These are phyloP conservation scores for Rhinichthys osculus DNA, from an alignment of 2,797 vertebrate genomes.

Conservation along the genomic window DNA sequence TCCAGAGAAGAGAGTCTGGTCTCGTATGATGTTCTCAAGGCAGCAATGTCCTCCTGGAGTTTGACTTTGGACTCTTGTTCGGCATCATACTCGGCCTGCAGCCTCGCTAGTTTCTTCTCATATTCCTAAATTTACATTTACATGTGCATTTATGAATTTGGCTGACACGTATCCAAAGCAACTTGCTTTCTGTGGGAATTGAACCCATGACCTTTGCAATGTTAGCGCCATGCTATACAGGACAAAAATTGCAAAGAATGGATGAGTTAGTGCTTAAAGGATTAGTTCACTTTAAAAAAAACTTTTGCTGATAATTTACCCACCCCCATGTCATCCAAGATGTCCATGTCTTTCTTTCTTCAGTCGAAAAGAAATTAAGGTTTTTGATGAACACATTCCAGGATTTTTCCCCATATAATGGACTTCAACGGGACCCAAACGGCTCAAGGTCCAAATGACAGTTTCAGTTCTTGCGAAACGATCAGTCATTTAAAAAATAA, in stretches of 20 bases:
- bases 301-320: too few relatives aligned
- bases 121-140: constrained; percentile 80
- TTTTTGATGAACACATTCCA: too few relatives aligned
- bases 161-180: neutral
- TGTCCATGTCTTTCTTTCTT: too few relatives aligned
- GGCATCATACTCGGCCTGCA: constrained; percentile 84
- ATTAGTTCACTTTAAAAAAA: too few relatives aligned
- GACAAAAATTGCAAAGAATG: neutral
- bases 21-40: constrained; percentile 81
- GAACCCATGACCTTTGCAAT: neutral
- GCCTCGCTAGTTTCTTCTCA: constrained; percentile 80
- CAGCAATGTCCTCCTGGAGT: constrained; percentile 86
- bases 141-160: neutral
- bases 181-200: neutral
- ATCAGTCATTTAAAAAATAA: too few relatives aligned
- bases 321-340: too few relatives aligned
- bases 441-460: too few relatives aligned
- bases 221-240: neutral
- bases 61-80: constrained; percentile 84
- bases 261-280: neutral
- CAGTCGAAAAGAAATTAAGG: too few relatives aligned
- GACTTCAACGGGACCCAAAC: too few relatives aligned
- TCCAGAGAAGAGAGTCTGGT: constrained; percentile 80
- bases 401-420: too few relatives aligned
- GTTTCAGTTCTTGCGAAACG: too few relatives aligned